phyloP scores from a whole-genome alignment of 2,888 invertebrate species.

The Hypolimnas misippus region DNA sequence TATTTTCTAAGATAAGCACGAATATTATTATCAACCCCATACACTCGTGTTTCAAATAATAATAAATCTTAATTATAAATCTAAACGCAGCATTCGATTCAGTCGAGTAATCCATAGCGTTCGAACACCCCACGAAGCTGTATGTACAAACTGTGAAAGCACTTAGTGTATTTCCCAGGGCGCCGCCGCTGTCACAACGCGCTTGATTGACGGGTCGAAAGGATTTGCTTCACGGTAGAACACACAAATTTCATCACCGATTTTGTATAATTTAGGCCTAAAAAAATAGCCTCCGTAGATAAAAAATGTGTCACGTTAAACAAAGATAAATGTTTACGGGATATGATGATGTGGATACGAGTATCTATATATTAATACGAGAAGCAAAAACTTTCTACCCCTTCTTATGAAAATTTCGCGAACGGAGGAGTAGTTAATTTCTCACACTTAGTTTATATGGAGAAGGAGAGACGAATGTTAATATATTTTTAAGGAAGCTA shows the following conservation, averaged over 20 bases:
- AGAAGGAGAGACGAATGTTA: no score
- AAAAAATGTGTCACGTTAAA: background rate
- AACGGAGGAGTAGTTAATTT: no score
- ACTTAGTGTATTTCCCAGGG: conserved; percentile 57
- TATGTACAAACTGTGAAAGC: conserved; percentile 48
- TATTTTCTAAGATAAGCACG: no score
- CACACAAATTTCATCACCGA: conserved; percentile 37
- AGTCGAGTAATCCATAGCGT: background rate
- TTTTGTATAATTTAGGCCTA: conserved; percentile 8
- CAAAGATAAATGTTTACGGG: background rate
- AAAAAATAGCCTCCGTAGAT: background rate
- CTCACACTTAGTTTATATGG: no score
- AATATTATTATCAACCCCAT: no score
- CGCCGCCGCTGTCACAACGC: conserved; percentile 45
- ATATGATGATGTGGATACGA: no score
- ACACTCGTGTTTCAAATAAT: no score
- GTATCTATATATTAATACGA: no score
- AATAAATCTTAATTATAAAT: background rate
- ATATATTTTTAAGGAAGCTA: no score
- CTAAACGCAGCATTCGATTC: background rate
- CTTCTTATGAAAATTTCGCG: no score
- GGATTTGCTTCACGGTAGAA: conserved; percentile 46
- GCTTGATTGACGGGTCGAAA: conserved; percentile 51
- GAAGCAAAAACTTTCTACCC: no score
- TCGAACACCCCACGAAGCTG: conserved; percentile 47